These are phyloP conservation scores for Ectemnius lituratus DNA, from an alignment of 2,888 invertebrate genomes.

Conservation along the genomic window DNA sequence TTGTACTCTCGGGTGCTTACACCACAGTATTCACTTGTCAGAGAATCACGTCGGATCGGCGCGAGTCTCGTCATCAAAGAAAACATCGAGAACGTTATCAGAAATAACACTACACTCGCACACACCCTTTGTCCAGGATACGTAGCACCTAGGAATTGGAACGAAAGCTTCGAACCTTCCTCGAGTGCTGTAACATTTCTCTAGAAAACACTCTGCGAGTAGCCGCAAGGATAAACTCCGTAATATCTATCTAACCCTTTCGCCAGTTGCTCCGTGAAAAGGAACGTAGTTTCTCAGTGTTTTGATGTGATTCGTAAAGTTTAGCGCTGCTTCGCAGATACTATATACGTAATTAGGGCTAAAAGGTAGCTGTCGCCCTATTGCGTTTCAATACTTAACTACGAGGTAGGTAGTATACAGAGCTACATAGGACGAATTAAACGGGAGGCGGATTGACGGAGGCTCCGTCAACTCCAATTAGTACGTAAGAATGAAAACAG, in stretches of 20 bases:
- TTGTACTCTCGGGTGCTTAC: constrained; percentile 29
- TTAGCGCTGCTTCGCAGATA: too few species aligned
- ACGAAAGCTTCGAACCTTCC: not conserved
- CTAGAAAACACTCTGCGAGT: not conserved
- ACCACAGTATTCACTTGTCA: constrained; percentile 20
- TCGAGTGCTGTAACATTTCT: not conserved
- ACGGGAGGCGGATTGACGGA: too few species aligned
- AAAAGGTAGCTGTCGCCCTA: too few species aligned
- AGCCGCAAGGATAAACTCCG: not conserved
- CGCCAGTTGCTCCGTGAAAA: not conserved
- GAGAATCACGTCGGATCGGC: not conserved
- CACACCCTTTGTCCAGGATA: not conserved
- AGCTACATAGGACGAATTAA: too few species aligned
- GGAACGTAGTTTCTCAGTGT: not conserved
- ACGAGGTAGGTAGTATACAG: too few species aligned
- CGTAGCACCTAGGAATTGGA: not conserved
- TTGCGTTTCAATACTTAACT: too few species aligned
- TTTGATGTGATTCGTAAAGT: not conserved
- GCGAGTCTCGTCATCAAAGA: not conserved
- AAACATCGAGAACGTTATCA: not conserved
- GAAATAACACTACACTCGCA: not conserved
- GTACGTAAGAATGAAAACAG: too few species aligned
- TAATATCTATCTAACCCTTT: not conserved
- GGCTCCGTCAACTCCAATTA: too few species aligned
- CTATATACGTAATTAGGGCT: too few species aligned